Percentiles rank a stretch among this genome's conserved stretches.
phyloP scores from a whole-genome alignment of 2,888 invertebrate genomes.

The Ormyrus pomaceus region DNA sequence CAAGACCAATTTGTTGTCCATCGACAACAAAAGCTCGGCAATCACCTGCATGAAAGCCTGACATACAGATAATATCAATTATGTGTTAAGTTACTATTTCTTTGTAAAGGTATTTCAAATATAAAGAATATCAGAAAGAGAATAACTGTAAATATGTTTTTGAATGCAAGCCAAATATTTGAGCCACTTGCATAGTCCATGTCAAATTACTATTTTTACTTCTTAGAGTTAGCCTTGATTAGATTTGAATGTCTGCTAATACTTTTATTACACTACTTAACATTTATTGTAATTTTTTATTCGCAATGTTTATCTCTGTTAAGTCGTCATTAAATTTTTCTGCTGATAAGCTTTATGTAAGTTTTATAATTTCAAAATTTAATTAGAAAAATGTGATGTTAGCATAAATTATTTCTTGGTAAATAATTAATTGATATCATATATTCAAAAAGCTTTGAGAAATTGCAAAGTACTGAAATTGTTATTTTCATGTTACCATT shows the following conservation, averaged over 20 bases:
- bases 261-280: constrained; percentile 18
- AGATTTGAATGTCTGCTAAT: constrained; percentile 32
- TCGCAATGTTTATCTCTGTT: too few species aligned
- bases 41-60: constrained; percentile 86
- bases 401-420: too few species aligned
- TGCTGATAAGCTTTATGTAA: too few species aligned
- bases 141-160: constrained; percentile 52
- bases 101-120: constrained; percentile 41
- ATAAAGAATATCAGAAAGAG: constrained; percentile 26
- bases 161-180: constrained; percentile 59
- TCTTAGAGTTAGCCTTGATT: constrained; percentile 55
- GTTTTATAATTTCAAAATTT: too few species aligned
- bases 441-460: too few species aligned
- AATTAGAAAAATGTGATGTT: too few species aligned
- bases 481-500: too few species aligned
- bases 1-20: constrained; percentile 92
- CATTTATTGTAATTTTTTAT: not conserved
- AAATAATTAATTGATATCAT: too few species aligned
- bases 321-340: too few species aligned
- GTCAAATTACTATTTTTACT: constrained; percentile 60
- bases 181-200: constrained; percentile 49
- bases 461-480: too few species aligned
- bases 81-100: constrained; percentile 38
- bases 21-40: constrained; percentile 93
- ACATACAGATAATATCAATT: constrained; percentile 63